Base-by-base conservation (phyloP, 2,113 vertebrate species). In the Rutilus rutilus region DNA sequence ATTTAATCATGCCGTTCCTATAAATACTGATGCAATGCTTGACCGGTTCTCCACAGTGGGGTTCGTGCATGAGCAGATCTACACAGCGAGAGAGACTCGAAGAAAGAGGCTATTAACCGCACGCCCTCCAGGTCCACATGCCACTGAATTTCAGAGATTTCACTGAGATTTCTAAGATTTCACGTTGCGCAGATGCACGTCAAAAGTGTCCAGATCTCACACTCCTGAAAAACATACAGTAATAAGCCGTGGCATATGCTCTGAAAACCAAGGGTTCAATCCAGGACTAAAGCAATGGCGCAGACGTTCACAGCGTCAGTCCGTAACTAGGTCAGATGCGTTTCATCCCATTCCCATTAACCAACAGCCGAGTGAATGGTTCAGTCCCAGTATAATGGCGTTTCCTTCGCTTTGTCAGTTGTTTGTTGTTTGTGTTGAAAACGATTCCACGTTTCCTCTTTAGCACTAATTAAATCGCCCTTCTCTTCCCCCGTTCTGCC, bases 381-480 rank as follows among this genome's bases (percentile, higher is more conserved):
- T 81, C 25, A 64, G 50, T 60, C 47, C n/a, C 52, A 25, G n/a
- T 36, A 69, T 69, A 75, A 82, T 86, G 71, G 17, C 12, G 57
- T 36, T 67, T 77, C 57, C 71, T 57, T 62, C 60, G 64, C 39
- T 85, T 74, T 65, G 27, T 80, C 42, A 64, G 59, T n/a, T 33
- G 60, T 62, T 90, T 86, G 39, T 60, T 67, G 84, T 87, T 64
- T 52, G 39, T 81, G 69, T 82, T 82, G 78, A 59, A 78, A 86
- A 84, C 69, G 81, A 88, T 85, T 88, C 60, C 69, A 85, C 76
- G 25, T 83, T 80, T 77, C 82, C 65, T 87, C 60, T 85, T 88
- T 76, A 86, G 89, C 87, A 88, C 83, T 89, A 91, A 94, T 92
- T 91, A 90, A 90, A 92, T 90, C 87, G 81, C 77, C 85, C 83